phyloP scores from a whole-genome alignment of 2,888 invertebrate species.

The Metallyticus violacea region DNA sequence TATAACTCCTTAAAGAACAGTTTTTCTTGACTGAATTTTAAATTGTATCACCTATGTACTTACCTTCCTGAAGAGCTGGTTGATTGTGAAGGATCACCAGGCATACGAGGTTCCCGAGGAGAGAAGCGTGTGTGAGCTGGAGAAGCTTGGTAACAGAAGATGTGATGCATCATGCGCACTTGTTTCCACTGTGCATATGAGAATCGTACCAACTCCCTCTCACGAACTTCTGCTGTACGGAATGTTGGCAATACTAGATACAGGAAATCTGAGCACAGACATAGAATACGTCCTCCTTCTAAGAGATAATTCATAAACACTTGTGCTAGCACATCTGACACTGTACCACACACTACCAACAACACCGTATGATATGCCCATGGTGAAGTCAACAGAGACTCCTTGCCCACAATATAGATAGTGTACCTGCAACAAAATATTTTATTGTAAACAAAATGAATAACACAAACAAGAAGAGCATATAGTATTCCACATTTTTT shows the following conservation, averaged over 20 bases:
- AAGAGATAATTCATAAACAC: conserved; percentile 69
- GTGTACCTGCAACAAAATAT: conserved; percentile 44
- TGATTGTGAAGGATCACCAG: background rate
- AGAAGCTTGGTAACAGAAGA: conserved; percentile 84
- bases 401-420: conserved; percentile 47
- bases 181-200: conserved; percentile 81
- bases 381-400: conserved; percentile 49
- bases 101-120: background rate
- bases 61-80: background rate
- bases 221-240: conserved; percentile 80
- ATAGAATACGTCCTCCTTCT: conserved; percentile 68
- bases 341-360: conserved; percentile 75
- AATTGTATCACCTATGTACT: background rate
- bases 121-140: conserved; percentile 52
- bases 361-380: conserved; percentile 68
- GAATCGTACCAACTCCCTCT: conserved; percentile 79
- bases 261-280: conserved; percentile 76
- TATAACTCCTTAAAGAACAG: background rate
- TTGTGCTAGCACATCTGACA: conserved; percentile 61
- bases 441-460: too few relatives aligned
- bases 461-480: too few relatives aligned
- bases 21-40: background rate
- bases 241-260: conserved; percentile 76
- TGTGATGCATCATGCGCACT: conserved; percentile 78
- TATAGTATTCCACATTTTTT: too few relatives aligned